Evolutionary conservation across 2,888 invertebrate species (phyloP), one percentile per base, ranked within the genome.

Genomic region (Zelleria hepariella): DNA sequence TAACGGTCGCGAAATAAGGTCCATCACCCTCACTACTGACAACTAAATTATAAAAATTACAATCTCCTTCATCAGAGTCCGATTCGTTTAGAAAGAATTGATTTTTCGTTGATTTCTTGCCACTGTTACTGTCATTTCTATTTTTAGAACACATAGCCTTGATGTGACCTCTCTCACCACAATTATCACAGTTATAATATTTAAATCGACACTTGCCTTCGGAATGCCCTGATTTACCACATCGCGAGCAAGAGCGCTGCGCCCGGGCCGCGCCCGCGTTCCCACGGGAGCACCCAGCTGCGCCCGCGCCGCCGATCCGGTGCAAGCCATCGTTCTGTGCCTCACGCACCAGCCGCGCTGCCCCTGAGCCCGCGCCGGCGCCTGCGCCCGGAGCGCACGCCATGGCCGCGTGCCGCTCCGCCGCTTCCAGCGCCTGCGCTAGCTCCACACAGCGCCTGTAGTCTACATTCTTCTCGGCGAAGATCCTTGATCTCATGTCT

Each of bases 21-120:
- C 56, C 42, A 20, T 64, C 62, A 24, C 59, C 58, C 20, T 59
- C 56, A 26, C 57, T 60, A 10, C 48, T 57, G 5, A 42, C 54
- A 0, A 57, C 27, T n/a, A 64, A 49, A 55, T 63, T 62, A 61
- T 62, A 59, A 60, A 63, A 63, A 56, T 62, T 26, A 57, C 60
- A 51, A 53, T 56, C 58, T 10, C 60, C 59, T 8, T 61, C 57
- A 7, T 60, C 63, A 1, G 56, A 51, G 24, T 62, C 62, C 15
- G 57, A 47, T 21, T 52, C 52, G 8, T 52, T 15, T 15, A 52
- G 15, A 24, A 52, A 52, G 20, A 52, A 52, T 21, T 52, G 52
- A 15, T 52, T 52, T 24, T 52, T 52, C 20, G 3, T 52, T 52
- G 23, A 1, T 24, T 52, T 52, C 8, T 27, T 20, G 57, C n/a